Base-by-base conservation (phyloP, 2,797 vertebrate species). In the Etheostoma perlongum region DNA sequence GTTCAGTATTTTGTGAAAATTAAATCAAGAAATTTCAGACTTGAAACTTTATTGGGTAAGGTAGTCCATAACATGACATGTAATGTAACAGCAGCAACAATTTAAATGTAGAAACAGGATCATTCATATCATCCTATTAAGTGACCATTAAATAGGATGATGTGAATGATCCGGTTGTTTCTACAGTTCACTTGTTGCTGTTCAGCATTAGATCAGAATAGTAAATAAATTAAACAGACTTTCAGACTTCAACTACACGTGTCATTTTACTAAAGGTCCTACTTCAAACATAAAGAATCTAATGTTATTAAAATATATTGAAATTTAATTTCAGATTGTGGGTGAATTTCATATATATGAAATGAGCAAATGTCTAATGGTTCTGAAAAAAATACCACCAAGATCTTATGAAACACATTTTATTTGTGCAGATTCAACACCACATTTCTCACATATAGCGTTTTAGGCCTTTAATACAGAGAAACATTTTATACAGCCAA, bases 381-480 rank as follows among this genome's bases (percentile, higher is more conserved):
- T 51, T 65, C 4, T 68, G 12, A 19, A 68, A 16, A 47, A 63
- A 48, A 74, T 5, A 49, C 1, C 2, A 72, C 6, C 2, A 23
- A 42, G 13, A 72, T 85, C 44, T 55, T 79, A 88, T 76, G 59
- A 85, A 88, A 88, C 53, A 36, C 33, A 21, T 78, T 86, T 91
- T 84, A 90, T 88, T 93, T 79, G 63, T 76, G 81, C 74, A 80
- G 67, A 74, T 72, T 81, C 10, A 74, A 42, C 68, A 77, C 4
- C 19, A 83, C 40, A 66, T 77, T 76, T 77, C 36, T 64, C 58
- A 48, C 30, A 0, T 68, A 70, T 40, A 73, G 23, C 33, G 5
- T 74, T 61, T 76, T 19, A 36, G 48, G 63, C 55, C 16, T 49
- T 61, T 54, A 19, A 70, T 58, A 76, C 40, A 75, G 15, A n/a